Conservation (phyloP, 1,140 invertebrate species). For the Anastrepha obliqua region DNA sequence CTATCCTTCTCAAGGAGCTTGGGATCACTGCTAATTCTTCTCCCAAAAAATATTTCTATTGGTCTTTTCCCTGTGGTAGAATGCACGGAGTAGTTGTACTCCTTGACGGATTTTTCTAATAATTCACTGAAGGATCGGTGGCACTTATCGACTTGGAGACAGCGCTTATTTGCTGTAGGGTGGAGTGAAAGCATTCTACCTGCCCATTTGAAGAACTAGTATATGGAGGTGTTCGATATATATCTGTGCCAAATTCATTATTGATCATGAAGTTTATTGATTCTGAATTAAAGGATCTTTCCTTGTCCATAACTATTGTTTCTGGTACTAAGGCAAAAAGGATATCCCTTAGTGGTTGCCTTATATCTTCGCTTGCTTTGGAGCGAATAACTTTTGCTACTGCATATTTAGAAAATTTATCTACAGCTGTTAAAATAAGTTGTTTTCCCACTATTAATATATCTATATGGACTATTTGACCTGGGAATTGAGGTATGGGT, state of each 20-base stretch:
- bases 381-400: conserved; percentile 53
- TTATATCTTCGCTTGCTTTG: conserved; percentile 57
- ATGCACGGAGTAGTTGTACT: conserved; percentile 60
- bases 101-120: conserved; percentile 55
- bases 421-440: too few relatives aligned
- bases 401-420: conserved; percentile 59
- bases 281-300: conserved; percentile 60
- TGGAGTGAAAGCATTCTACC: conserved; percentile 61
- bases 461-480: too few relatives aligned
- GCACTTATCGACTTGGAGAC: conserved; percentile 45
- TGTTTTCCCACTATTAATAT: too few relatives aligned
- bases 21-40: conserved; percentile 54
- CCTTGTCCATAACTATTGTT: conserved; percentile 59
- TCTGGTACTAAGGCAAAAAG: conserved; percentile 60
- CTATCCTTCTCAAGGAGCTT: conserved; percentile 56
- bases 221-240: conserved; percentile 53
- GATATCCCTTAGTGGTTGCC: conserved; percentile 29
- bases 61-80: conserved; percentile 58
- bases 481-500: too few relatives aligned
- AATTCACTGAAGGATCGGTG: conserved; percentile 56
- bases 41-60: conserved; percentile 58
- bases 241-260: conserved; percentile 57
- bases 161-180: conserved; percentile 34
- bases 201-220: conserved; percentile 59
- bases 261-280: conserved; percentile 56